Conservation (phyloP, 2,113 vertebrate species). For the Uropsilus gracilis region DNA sequence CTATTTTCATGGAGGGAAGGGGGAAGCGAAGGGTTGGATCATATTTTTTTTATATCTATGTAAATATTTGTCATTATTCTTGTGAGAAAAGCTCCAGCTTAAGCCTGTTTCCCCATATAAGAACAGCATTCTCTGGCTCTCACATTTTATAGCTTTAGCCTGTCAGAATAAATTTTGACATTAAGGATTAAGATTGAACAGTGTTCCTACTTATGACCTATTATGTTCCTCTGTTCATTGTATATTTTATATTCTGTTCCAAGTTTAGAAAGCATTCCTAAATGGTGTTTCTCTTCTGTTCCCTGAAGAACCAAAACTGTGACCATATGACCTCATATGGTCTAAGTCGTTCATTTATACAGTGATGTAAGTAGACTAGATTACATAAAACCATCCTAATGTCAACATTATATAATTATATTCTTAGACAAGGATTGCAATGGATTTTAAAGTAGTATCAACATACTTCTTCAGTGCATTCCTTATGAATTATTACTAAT, state of each 20-base stretch:
- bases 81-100: conserved; percentile 4
- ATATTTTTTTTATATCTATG: conserved; percentile 54
- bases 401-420: neutral
- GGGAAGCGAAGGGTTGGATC: neutral
- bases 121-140: conserved; percentile 54
- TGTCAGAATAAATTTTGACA: conserved; percentile 70
- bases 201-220: conserved; percentile 34
- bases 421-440: neutral
- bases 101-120: conserved; percentile 10
- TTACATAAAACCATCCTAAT: neutral
- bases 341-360: neutral
- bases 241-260: neutral
- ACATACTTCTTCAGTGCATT: neutral
- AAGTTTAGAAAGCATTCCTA: neutral
- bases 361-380: neutral
- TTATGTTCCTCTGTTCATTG: conserved; percentile 22
- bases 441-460: conserved; percentile 22
- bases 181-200: conserved; percentile 70
- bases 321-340: neutral
- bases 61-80: conserved; percentile 55
- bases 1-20: neutral
- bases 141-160: conserved; percentile 49
- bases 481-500: neutral
- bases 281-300: neutral
- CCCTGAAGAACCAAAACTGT: neutral